Percentiles rank a stretch among this genome's conserved stretches.
Evolutionary conservation across 2,888 invertebrate species (phyloP).

Genomic region (Lepidonotus clava): DNA sequence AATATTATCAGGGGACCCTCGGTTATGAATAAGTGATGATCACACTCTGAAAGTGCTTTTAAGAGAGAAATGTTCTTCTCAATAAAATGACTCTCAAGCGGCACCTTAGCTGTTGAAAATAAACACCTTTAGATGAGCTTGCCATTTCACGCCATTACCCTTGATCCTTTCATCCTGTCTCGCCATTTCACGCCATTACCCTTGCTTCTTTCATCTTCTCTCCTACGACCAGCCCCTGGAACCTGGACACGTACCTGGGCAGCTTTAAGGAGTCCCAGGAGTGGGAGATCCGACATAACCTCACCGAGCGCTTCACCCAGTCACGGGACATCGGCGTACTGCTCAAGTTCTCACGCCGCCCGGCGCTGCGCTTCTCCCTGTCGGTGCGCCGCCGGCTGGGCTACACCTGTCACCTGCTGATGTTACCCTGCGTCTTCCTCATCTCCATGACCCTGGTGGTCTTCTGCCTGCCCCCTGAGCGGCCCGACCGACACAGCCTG

Average conservation of each 20-base stretch:
- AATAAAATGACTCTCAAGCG: no score
- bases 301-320: slow-evolving; percentile 38
- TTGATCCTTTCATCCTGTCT: no score
- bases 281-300: slow-evolving; percentile 57
- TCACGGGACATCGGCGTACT: slow-evolving; percentile 56
- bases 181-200: neutral
- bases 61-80: no score
- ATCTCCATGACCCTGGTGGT: slow-evolving; percentile 52
- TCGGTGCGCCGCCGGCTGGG: slow-evolving; percentile 46
- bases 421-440: slow-evolving; percentile 59
- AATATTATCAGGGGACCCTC: no score
- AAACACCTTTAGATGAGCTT: no score
- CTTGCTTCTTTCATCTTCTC: neutral
- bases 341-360: slow-evolving; percentile 56
- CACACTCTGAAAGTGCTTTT: no score
- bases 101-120: no score
- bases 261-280: slow-evolving; percentile 59
- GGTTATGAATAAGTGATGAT: no score
- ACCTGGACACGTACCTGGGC: slow-evolving; percentile 58
- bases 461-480: slow-evolving; percentile 59
- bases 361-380: slow-evolving; percentile 55
- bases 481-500: slow-evolving; percentile 58
- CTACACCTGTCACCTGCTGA: slow-evolving; percentile 58
- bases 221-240: slow-evolving; percentile 43
- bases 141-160: no score